These are phyloP conservation scores for Sanderia malayensis DNA, from an alignment of 30 jellyfish, hydroid and myxozoan species.

Conservation along the genomic window DNA sequence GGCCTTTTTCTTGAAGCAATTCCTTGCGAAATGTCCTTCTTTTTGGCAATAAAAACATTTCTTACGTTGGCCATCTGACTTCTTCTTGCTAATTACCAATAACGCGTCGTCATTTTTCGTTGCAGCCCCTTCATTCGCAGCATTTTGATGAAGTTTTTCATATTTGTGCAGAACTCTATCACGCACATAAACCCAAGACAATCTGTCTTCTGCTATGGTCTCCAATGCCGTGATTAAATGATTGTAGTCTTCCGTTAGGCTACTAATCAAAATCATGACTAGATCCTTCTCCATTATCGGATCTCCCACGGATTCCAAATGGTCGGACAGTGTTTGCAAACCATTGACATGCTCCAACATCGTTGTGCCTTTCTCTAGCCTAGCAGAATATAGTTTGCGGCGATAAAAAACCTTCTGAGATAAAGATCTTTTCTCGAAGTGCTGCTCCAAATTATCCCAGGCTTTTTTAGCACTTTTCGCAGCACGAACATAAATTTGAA, in stretches of 20 bases:
- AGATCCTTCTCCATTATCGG: slow-evolving; percentile 22
- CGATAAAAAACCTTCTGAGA: slow-evolving; percentile 31
- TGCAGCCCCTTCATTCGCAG: too few relatives aligned
- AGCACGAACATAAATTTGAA: slow-evolving; percentile 9
- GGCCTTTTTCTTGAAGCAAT: slow-evolving; percentile 24
- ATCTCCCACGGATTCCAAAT: slow-evolving; percentile 41
- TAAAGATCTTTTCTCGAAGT: slow-evolving; percentile 23
- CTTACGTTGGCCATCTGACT: not conserved
- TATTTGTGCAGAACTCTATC: not conserved
- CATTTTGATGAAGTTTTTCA: not conserved
- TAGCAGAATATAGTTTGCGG: slow-evolving; percentile 34
- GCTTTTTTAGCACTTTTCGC: slow-evolving; percentile 37
- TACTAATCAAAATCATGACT: slow-evolving; percentile 34
- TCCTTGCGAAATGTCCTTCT: slow-evolving; percentile 45
- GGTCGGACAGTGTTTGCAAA: slow-evolving; percentile 30
- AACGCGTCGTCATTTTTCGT: too few relatives aligned
- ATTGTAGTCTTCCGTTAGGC: slow-evolving; percentile 33
- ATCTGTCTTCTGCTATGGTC: slow-evolving; percentile 40
- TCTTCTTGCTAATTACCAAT: not conserved
- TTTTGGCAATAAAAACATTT: slow-evolving; percentile 54
- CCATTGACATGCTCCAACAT: slow-evolving; percentile 32
- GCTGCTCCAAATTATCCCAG: slow-evolving; percentile 34
- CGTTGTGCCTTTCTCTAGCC: slow-evolving; percentile 25
- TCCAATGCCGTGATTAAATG: slow-evolving; percentile 43
- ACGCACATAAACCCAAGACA: too few relatives aligned